Base-by-base conservation (phyloP, 2,797 vertebrate genomes). In the Lerista edwardsae region DNA sequence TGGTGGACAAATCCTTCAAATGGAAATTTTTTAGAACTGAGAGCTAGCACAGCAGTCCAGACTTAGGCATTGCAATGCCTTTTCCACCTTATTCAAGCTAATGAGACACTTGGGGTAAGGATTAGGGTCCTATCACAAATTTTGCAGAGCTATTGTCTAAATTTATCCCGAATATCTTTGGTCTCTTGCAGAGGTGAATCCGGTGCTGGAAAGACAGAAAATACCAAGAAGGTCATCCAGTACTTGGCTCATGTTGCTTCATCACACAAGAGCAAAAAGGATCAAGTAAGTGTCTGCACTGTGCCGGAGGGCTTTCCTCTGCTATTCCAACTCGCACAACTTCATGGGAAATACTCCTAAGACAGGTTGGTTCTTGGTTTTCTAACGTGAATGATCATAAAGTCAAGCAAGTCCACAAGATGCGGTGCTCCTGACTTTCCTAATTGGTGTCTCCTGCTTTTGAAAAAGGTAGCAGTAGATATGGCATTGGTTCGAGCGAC, bases 161-260 rank as follows among this genome's bases (percentile, higher is more conserved):
- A 75, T 88, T 57, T 90, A 83, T 55, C 21, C 39, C 27, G 41
- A 84, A 25, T 39, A 29, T 34, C 39, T 80, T 94, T 79, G 90
- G n/a, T 90, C 69, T 94, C 25, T 93, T 92, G 47, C 92, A 99
- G 98, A 88, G 98, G 98, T 75, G 98, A 99, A 93, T 99, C 98
- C 23, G 98, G 98, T 94, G 98, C 98, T 86, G 98, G 98, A 75
- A 99, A 99, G 95, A 99, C 98, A 0, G 98, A 99, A 94, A 99
- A 99, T 94, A 99, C 98, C 94, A 99, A 99, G 96, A 99, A 99
- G 88, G 98, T 99, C 84, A 99, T 99, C 95, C 98, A 99, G 94
- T 99, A 99, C 93, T 95, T 99, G 93, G 98, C 98, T 88, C 97
- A 99, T 0, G 98, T 99, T 93, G 98, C 98, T 87, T 98, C 98